A percentile compares a stretch with the other conserved stretches of the same genome.
These are phyloP conservation scores for Heliconius ethilla DNA, from an alignment of 2,888 invertebrate genomes.

Conservation along the genomic window DNA sequence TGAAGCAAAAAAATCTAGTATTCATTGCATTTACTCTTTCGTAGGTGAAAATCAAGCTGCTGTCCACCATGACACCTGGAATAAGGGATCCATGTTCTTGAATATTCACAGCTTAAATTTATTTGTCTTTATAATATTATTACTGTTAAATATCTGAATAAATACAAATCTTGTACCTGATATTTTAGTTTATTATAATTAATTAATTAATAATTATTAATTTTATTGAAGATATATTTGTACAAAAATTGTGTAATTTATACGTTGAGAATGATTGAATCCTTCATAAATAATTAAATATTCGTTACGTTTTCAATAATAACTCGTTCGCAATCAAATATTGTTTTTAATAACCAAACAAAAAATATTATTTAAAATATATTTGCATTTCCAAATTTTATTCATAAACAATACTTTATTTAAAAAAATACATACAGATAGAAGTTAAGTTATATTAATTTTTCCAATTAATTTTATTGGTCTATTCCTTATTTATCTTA, in stretches of 20 bases:
- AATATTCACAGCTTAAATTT: slow-evolving; percentile 61
- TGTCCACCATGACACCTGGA: slow-evolving; percentile 84
- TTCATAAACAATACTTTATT: no score
- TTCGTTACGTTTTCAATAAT: not conserved
- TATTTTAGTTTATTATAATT: not conserved
- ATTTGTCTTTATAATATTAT: slow-evolving; percentile 56
- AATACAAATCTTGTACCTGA: slow-evolving; percentile 12
- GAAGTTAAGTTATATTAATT: not conserved
- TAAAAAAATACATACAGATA: no score
- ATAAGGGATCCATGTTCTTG: slow-evolving; percentile 75
- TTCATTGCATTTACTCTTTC: not conserved
- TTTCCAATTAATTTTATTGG: not conserved
- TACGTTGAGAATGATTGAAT: not conserved
- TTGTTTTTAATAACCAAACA: not conserved
- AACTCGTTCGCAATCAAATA: not conserved
- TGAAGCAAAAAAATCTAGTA: not conserved
- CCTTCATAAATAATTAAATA: not conserved
- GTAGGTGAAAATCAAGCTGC: slow-evolving; percentile 84
- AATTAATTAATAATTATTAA: not conserved
- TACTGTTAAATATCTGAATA: slow-evolving; percentile 60
- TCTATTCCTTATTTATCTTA: not conserved
- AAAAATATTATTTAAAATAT: no score
- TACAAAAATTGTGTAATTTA: not conserved
- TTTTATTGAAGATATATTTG: not conserved
- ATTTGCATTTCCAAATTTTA: no score